Evolutionary conservation across 2,797 vertebrate species (phyloP), one percentile per base, ranked within the genome.

Genomic region (Botia kubotai): DNA sequence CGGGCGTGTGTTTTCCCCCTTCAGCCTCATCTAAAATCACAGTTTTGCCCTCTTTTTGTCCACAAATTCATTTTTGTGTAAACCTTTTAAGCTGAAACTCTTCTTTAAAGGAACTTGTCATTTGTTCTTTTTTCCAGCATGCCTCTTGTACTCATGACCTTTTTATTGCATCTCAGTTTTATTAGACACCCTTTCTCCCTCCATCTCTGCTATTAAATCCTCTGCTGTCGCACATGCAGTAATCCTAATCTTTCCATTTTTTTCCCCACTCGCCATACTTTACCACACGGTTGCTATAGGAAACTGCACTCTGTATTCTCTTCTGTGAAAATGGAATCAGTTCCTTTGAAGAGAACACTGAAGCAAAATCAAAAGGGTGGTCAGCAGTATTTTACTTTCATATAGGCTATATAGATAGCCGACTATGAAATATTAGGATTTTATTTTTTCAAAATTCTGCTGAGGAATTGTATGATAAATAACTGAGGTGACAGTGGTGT

Each of bases 1-100:
- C 81, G 82, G 87, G 79, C 83, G 84, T 72, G 82, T 80, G 77
- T 68, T 36, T 29, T 77, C 60, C 68, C 26, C 36, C 73, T 39
- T 33, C 48, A 6, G 69, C 43, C 13, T 72, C n/a, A n/a, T n/a
- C n/a, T n/a, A n/a, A n/a, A n/a, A n/a, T n/a, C n/a, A n/a, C n/a
- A 66, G 14, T n/a, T 66, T 80, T 80, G 26, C 26, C 2, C 7
- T 6, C 14, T 58, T 80, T 72, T 68, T 48, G 19, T n/a, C 23
- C 53, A 46, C 6, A 57, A 79, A 65, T 72, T 6, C 0, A 46
- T 57, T 55, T 23, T 11, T 29, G 50, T 21, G 3, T 6, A 23
- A 72, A 33, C 1, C 48, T 29, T 79, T 58, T 14, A 1, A n/a
- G 70, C 63, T 73, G 39, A 67, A 73, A 50, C 3, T 46, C 16